Evolutionary conservation across 2,888 invertebrate species (phyloP).

Genomic region (Capitulum mitella): DNA sequence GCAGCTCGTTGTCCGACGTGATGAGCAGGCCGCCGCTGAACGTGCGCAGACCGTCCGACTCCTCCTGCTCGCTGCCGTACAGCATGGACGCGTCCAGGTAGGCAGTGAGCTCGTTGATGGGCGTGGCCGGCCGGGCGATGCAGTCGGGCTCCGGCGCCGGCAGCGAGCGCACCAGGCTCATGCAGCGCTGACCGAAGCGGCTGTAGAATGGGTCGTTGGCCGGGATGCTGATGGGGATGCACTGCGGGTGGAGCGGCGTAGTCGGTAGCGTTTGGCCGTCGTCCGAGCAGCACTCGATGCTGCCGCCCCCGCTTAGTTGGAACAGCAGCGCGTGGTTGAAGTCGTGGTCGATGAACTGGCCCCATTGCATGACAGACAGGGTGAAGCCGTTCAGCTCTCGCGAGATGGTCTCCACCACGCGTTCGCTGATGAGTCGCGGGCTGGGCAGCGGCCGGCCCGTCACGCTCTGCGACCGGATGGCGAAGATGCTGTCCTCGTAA

Average conservation of each 20-base stretch:
- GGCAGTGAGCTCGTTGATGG: slow-evolving; percentile 62
- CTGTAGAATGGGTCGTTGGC: slow-evolving; percentile 34
- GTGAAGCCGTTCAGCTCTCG: slow-evolving; percentile 30
- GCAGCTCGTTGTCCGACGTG: slow-evolving; percentile 27
- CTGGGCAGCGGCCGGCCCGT: slow-evolving; percentile 38
- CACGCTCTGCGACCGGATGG: slow-evolving; percentile 25
- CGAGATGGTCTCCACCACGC: slow-evolving; percentile 30
- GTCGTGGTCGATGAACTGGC: slow-evolving; percentile 36
- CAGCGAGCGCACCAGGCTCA: slow-evolving; percentile 64
- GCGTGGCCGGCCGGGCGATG: slow-evolving; percentile 56
- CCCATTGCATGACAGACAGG: slow-evolving; percentile 35
- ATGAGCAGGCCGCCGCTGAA: slow-evolving; percentile 54
- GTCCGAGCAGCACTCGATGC: slow-evolving; percentile 32
- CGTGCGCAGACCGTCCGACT: slow-evolving; percentile 58
- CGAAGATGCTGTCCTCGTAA: not conserved
- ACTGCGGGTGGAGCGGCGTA: slow-evolving; percentile 31
- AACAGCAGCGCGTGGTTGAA: slow-evolving; percentile 34
- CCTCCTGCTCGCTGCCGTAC: slow-evolving; percentile 64
- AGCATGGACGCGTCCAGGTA: slow-evolving; percentile 70
- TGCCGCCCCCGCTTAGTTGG: slow-evolving; percentile 31
- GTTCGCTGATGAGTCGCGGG: slow-evolving; percentile 37
- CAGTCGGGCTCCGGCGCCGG: slow-evolving; percentile 59
- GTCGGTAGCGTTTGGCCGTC: not conserved
- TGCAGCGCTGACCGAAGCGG: slow-evolving; percentile 48
- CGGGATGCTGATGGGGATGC: slow-evolving; percentile 34